A percentile compares a stretch with the other conserved stretches of the same genome.
Evolutionary conservation across 2,888 invertebrate genomes (phyloP).

Genomic region (Epiperipatus broadwayi): DNA sequence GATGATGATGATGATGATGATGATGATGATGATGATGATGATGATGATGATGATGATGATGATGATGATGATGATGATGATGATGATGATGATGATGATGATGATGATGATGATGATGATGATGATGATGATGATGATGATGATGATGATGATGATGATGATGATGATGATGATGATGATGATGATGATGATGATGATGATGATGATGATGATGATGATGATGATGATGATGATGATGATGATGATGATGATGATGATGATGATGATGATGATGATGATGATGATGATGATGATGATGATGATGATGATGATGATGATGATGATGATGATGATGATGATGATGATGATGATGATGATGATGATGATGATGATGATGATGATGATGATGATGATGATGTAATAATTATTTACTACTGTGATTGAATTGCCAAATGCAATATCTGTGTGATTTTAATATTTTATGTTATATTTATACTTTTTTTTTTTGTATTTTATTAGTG

Average conservation of each 20-base stretch:
- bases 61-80: slow-evolving; percentile 3
- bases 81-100: slow-evolving; percentile 3
- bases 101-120: slow-evolving; percentile 3
- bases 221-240: slow-evolving; percentile 3
- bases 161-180: slow-evolving; percentile 3
- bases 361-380: not conserved
- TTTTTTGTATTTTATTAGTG: no score
- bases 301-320: slow-evolving; percentile 3
- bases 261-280: slow-evolving; percentile 3
- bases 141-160: slow-evolving; percentile 3
- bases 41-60: slow-evolving; percentile 3
- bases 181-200: slow-evolving; percentile 3
- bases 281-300: slow-evolving; percentile 3
- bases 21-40: slow-evolving; percentile 3
- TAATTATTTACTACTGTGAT: no score
- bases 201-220: slow-evolving; percentile 3
- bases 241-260: slow-evolving; percentile 3
- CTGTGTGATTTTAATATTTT: no score
- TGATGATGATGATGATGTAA: slow-evolving; percentile 3
- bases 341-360: slow-evolving; percentile 3
- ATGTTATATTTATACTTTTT: no score
- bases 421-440: no score
- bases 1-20: slow-evolving; percentile 3
- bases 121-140: slow-evolving; percentile 3
- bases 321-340: slow-evolving; percentile 3